Percentiles rank a stretch among this genome's conserved stretches.
These are phyloP conservation scores for Ceyx erithaca DNA, from an alignment of 2,797 vertebrate genomes.

Conservation along the genomic window DNA sequence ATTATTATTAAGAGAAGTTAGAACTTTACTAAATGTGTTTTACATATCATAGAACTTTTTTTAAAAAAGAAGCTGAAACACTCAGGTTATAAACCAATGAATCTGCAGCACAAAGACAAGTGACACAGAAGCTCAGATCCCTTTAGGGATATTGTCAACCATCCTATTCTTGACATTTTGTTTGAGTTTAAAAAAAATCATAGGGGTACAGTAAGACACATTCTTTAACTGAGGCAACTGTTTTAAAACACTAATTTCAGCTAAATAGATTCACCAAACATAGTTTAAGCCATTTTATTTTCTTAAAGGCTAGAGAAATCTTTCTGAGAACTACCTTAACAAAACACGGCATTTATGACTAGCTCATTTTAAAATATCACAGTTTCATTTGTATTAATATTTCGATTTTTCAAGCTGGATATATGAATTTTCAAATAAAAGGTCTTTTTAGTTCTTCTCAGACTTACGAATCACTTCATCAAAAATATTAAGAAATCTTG, in stretches of 20 bases:
- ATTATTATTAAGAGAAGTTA: neutral
- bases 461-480: neutral
- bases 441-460: rapidly evolving
- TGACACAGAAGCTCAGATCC: neutral
- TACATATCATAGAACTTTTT: neutral
- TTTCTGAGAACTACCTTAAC: neutral
- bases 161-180: neutral
- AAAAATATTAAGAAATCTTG: neutral
- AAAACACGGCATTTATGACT: neutral
- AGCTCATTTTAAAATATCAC: neutral
- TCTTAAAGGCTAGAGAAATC: neutral
- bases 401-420: neutral
- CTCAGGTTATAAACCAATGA: neutral
- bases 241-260: neutral
- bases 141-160: neutral
- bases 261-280: neutral
- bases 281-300: neutral
- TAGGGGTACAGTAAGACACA: neutral
- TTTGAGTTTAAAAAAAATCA: neutral
- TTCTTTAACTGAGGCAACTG: neutral
- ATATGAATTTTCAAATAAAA: neutral
- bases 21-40: neutral
- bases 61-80: neutral
- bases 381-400: neutral
- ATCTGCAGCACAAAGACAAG: neutral